Evolutionary conservation across 2,888 invertebrate genomes (phyloP).

Genomic region (Aricia artaxerxes): DNA sequence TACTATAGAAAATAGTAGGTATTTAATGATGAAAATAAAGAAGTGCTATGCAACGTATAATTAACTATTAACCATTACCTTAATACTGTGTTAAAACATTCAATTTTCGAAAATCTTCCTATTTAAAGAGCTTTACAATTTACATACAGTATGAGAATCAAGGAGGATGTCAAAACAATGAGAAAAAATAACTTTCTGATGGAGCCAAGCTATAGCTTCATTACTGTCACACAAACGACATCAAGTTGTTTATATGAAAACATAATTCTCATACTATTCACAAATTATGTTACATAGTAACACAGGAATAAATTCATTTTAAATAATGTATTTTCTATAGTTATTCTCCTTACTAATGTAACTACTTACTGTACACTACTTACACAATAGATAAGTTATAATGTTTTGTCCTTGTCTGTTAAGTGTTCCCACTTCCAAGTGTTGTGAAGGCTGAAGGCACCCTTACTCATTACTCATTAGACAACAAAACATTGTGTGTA

Average conservation of each 20-base stretch:
- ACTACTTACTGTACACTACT: no score
- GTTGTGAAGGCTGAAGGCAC: no score
- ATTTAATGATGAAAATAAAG: background rate
- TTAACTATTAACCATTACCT: background rate
- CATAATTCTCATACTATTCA: background rate
- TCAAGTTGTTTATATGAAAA: background rate
- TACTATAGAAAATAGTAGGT: background rate
- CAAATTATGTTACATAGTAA: conserved; percentile 1
- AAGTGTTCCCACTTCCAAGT: no score
- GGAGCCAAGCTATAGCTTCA: background rate
- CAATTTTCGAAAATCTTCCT: background rate
- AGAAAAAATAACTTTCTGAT: background rate
- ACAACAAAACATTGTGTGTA: no score
- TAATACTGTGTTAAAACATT: background rate
- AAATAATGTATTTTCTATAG: background rate
- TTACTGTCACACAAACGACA: background rate
- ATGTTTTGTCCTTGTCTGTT: background rate
- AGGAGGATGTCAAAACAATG: background rate
- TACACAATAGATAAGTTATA: background rate
- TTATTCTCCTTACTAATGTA: no score
- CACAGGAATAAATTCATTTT: background rate
- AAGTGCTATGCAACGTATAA: no score
- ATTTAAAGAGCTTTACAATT: background rate
- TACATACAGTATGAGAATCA: background rate
- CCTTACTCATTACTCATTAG: no score